Evolutionary conservation across 1,140 invertebrate species (phyloP), one percentile per base, ranked within the genome.

Genomic region (Neomicropteryx cornuta): DNA sequence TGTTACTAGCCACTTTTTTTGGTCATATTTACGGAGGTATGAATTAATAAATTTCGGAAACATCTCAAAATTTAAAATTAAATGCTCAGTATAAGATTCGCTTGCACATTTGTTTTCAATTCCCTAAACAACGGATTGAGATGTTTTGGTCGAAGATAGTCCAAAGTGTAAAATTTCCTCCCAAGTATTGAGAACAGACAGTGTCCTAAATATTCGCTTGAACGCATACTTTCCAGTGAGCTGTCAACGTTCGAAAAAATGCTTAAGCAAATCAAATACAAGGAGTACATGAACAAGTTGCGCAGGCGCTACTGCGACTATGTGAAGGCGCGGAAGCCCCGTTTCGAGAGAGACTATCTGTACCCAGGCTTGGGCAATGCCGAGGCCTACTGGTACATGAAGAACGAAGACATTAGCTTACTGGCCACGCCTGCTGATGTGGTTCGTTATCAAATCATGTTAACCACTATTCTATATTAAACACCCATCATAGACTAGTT

Each of bases 341-440:
- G 41, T 29, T 58, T 59, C 40, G 51, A 56, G 3, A 62, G 62
- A 41, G 63, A 62, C 36, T 49, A 49, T 36, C 39, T 64, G 30
- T 62, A 65, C 44, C 64, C 62, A 11, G 56, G 63, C 36, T 65
- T 66, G 29, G 63, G 63, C 11, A 56, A 62, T 36, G 60, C 60
- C 6, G 38, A 51, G 19, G 60, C 63, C 41, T 67, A 67, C 45
- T 67, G 63, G 63, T 67, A 67, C 18, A 28, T 36, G 11, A 17
- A 18, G 18, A 33, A 35, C 16, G 22, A 28, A 18, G 33, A 41
- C 14, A 18, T 41, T 16, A 22, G 28, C 14, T 11, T 33, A 3
- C 33, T 39, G 38, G 29, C 17, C 13, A 6, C 18, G 14, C 16
- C 28, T 4, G 31, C 22, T 13, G 31, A 39, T 20, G 38, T 33